Evolutionary conservation across 2,113 vertebrate genomes (phyloP).

Genomic region (Corvus moneduloides): DNA sequence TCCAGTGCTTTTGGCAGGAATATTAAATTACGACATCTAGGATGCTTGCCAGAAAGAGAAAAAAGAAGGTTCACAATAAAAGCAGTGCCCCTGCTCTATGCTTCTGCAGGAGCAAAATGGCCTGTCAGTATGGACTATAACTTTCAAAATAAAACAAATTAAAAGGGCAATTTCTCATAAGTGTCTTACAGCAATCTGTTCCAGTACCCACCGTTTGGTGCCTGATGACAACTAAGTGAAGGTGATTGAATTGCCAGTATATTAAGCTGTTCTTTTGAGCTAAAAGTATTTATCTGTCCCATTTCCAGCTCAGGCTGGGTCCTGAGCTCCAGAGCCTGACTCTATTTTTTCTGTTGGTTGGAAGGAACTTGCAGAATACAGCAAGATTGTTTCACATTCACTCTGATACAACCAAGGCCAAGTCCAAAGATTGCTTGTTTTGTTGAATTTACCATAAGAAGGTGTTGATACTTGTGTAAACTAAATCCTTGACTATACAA

Average conservation of each 20-base stretch:
- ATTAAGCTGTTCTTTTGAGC: background rate
- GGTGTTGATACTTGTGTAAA: background rate
- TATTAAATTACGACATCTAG: slow-evolving; percentile 43
- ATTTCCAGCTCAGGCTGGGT: background rate
- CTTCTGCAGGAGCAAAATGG: background rate
- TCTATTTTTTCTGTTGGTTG: background rate
- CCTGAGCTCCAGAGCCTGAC: background rate
- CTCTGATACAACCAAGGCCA: background rate
- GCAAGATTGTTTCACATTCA: background rate
- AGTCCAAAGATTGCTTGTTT: background rate
- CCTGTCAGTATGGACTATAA: background rate
- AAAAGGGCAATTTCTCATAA: background rate
- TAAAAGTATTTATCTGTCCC: background rate
- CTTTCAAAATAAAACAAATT: background rate
- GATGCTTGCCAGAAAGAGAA: slow-evolving; percentile 14
- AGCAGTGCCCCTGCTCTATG: background rate
- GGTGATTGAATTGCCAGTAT: background rate
- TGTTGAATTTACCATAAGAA: background rate
- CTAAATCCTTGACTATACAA: background rate
- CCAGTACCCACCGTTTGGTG: background rate
- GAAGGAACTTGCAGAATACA: background rate
- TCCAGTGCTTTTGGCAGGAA: slow-evolving; percentile 42
- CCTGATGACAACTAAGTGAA: background rate
- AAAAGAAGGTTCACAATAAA: background rate
- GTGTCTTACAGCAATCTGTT: background rate